Evolutionary conservation across 2,113 vertebrate species (phyloP).

Genomic region (Apistogramma diplotaenia): DNA sequence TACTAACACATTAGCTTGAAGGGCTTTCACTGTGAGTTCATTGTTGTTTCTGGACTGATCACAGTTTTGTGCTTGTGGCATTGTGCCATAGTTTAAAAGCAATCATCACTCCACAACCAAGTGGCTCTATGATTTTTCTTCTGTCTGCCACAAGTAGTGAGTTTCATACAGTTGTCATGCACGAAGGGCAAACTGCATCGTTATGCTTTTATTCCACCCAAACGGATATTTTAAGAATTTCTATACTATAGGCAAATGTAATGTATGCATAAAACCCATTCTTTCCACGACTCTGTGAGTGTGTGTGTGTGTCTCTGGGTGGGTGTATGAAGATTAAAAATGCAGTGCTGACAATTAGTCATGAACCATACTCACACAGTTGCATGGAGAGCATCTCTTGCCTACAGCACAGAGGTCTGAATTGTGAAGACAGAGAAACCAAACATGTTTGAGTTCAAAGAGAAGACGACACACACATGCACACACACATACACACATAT

Average conservation of each 20-base stretch:
- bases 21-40: neutral
- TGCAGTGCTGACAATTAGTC: neutral
- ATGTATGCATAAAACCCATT: neutral
- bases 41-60: neutral
- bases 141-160: neutral
- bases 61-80: neutral
- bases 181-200: neutral
- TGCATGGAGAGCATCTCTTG: neutral
- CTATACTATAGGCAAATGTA: neutral
- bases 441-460: slow-evolving; percentile 30
- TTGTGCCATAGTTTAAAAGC: neutral
- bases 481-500: neutral
- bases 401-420: slow-evolving; percentile 13
- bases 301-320: too few species aligned
- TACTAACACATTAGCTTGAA: neutral
- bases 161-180: neutral
- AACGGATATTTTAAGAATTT: neutral
- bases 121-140: neutral
- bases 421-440: slow-evolving; percentile 4
- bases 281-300: neutral
- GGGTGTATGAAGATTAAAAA: neutral
- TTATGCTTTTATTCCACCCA: neutral
- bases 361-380: neutral
- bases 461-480: neutral
- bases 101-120: neutral